phyloP scores from a whole-genome alignment of 2,797 vertebrate species.

The Enteromius fasciolatus region DNA sequence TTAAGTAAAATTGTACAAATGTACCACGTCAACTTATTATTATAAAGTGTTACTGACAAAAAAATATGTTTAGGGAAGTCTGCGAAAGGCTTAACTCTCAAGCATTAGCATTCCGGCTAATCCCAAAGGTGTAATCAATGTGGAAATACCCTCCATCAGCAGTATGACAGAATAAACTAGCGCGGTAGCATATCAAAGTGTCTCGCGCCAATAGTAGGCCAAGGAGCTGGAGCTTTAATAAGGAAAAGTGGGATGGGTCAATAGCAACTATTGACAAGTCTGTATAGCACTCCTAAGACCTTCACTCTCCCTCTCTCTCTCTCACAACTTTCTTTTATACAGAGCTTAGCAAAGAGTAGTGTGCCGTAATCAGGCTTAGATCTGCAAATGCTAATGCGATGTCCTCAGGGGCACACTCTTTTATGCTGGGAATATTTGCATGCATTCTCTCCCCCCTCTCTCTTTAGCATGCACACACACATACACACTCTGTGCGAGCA shows the following conservation, averaged over 20 bases:
- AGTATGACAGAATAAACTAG: slow-evolving; percentile 72
- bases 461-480: not conserved
- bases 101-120: slow-evolving; percentile 75
- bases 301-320: slow-evolving; percentile 25
- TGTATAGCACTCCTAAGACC: slow-evolving; percentile 44
- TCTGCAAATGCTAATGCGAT: slow-evolving; percentile 44
- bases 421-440: slow-evolving; percentile 46
- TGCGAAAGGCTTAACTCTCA: slow-evolving; percentile 29
- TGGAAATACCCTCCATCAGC: slow-evolving; percentile 77
- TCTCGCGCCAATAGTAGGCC: slow-evolving; percentile 63
- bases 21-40: not conserved
- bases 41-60: slow-evolving; percentile 15
- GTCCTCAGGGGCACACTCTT: slow-evolving; percentile 47
- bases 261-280: slow-evolving; percentile 65
- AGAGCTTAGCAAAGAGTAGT: slow-evolving; percentile 43
- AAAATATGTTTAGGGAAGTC: slow-evolving; percentile 22
- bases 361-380: slow-evolving; percentile 43
- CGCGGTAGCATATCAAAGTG: slow-evolving; percentile 73
- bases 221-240: slow-evolving; percentile 74
- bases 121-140: slow-evolving; percentile 80
- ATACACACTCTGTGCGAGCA: slow-evolving; percentile 24
- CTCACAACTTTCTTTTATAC: slow-evolving; percentile 46
- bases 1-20: slow-evolving; percentile 9
- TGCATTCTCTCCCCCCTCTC: not conserved
- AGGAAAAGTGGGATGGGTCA: slow-evolving; percentile 81